Conservation (phyloP, 92 coral and sea anemone species). For the Palythoa heliodiscus region DNA sequence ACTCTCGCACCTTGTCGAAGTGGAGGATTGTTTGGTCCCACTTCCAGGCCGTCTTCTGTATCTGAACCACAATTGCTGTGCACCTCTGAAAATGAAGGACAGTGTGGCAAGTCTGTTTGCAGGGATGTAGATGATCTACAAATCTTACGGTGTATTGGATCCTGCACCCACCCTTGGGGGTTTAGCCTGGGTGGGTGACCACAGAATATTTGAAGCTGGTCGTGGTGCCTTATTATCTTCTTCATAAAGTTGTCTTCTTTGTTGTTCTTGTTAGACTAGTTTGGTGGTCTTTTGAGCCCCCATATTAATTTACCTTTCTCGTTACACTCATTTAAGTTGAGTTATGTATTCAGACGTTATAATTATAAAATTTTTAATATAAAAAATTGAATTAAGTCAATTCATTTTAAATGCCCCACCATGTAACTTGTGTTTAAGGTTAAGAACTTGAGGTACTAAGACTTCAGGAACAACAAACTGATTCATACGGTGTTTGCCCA, state of each 20-base stretch:
- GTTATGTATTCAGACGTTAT: no score
- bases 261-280: slow-evolving; percentile 43
- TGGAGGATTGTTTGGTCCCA: slow-evolving; percentile 6
- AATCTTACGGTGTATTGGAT: background rate
- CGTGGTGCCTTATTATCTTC: slow-evolving; percentile 48
- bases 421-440: no score
- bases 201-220: slow-evolving; percentile 48
- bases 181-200: slow-evolving; percentile 26
- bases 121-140: background rate
- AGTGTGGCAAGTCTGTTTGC: background rate
- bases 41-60: background rate
- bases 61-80: slow-evolving; percentile 27
- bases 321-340: no score
- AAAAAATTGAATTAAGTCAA: no score
- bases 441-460: no score
- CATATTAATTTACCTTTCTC: slow-evolving; percentile 1
- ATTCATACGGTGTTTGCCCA: slow-evolving; percentile 32
- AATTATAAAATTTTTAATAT: no score
- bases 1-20: slow-evolving; percentile 18
- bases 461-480: slow-evolving; percentile 46
- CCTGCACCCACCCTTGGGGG: background rate
- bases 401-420: no score
- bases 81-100: slow-evolving; percentile 5
- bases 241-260: slow-evolving; percentile 41
- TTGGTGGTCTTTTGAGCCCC: slow-evolving; percentile 47